A percentile compares a stretch with the other conserved stretches of the same genome.
Conservation (phyloP, 2,888 invertebrate species). For the Nezara viridula region DNA sequence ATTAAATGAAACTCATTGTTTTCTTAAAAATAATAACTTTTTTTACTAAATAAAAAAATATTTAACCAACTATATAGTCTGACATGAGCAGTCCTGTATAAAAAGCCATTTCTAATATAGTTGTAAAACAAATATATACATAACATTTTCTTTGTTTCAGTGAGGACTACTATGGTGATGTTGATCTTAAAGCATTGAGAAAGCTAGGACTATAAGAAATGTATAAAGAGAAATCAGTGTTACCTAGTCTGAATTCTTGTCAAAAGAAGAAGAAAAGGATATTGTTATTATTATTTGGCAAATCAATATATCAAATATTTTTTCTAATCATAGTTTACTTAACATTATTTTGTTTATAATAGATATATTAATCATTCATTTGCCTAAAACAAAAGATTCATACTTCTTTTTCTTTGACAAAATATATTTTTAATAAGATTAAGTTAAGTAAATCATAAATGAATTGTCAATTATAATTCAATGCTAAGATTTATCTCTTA, state of each 20-base stretch:
- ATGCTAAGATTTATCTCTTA: neutral
- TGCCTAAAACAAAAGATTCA: neutral
- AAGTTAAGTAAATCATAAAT: neutral
- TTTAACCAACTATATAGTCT: neutral
- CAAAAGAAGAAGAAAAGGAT: conserved; percentile 35
- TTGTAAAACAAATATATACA: neutral
- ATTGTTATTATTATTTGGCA: neutral
- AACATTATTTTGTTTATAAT: neutral
- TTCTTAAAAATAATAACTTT: too few species aligned
- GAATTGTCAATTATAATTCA: neutral
- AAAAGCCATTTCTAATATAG: too few species aligned
- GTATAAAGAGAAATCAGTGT: neutral
- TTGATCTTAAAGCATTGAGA: conserved; percentile 88
- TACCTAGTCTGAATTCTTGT: conserved; percentile 39
- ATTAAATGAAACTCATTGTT: too few species aligned
- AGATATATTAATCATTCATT: neutral
- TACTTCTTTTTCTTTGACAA: conserved; percentile 4
- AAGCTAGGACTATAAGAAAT: conserved; percentile 77
- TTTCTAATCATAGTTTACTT: neutral
- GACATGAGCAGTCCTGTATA: neutral
- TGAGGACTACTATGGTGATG: conserved; percentile 93
- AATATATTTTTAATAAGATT: conserved; percentile 1
- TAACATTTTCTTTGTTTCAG: conserved; percentile 70
- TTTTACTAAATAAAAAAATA: too few species aligned
- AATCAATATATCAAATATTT: neutral